Evolutionary conservation across 92 coral and sea anemone species (phyloP).

Genomic region (Epizoanthus stellaris): DNA sequence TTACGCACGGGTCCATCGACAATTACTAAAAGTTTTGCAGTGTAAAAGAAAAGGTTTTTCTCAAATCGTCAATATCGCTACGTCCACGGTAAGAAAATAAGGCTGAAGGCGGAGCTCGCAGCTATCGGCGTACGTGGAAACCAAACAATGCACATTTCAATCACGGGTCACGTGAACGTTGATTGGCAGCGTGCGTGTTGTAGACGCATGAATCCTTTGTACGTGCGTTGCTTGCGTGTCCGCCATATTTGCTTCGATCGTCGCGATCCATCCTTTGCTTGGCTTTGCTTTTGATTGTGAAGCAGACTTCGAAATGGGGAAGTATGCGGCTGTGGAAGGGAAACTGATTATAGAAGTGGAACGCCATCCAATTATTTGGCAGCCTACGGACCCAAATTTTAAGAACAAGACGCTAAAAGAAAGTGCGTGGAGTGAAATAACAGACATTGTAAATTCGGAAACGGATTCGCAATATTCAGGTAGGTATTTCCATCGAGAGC

Average conservation of each 20-base stretch:
- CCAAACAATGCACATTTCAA: constrained; percentile 28
- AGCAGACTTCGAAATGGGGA: constrained; percentile 40
- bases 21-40: background rate
- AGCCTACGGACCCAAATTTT: constrained; percentile 47
- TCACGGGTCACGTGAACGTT: constrained; percentile 47
- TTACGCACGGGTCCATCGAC: background rate
- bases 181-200: constrained; percentile 40
- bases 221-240: constrained; percentile 50
- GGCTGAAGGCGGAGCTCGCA: background rate
- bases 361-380: constrained; percentile 46
- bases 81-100: too few species aligned
- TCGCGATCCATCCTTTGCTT: background rate
- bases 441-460: constrained; percentile 41
- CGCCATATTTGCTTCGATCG: constrained; percentile 28
- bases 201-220: constrained; percentile 37
- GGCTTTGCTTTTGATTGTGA: background rate
- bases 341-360: constrained; percentile 37
- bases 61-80: too few species aligned
- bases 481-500: background rate
- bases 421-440: constrained; percentile 48
- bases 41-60: too few species aligned
- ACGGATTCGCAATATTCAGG: constrained; percentile 44
- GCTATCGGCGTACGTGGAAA: constrained; percentile 14
- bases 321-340: constrained; percentile 45
- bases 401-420: constrained; percentile 51